Conservation (phyloP, 2,888 invertebrate genomes). For the Melolontha melolontha region DNA sequence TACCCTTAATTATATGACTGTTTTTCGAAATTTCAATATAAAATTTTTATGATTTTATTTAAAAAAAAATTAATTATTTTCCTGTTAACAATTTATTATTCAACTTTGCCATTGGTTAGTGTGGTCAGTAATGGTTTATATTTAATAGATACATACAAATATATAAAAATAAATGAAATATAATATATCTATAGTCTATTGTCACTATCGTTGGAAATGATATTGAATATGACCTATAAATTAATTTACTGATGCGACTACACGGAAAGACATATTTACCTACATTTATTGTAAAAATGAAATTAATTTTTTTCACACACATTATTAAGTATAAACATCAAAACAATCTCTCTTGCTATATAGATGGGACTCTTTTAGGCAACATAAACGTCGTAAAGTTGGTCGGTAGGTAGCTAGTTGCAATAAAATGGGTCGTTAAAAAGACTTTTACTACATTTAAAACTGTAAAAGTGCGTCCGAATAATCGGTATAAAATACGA, state of each 20-base stretch:
- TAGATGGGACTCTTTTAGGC: conserved; percentile 37
- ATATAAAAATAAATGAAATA: too few relatives aligned
- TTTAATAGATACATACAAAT: too few relatives aligned
- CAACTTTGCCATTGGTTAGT: too few relatives aligned
- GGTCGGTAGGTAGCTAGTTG: conserved; percentile 61
- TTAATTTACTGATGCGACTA: neutral
- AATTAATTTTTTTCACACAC: conserved; percentile 23
- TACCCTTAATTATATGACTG: too few relatives aligned
- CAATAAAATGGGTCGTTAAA: conserved; percentile 66
- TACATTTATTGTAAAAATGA: conserved; percentile 17
- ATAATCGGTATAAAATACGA: conserved; percentile 53
- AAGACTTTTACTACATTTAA: conserved; percentile 66
- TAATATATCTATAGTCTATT: too few relatives aligned
- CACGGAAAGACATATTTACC: conserved; percentile 1
- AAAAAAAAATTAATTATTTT: too few relatives aligned
- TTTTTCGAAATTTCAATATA: too few relatives aligned
- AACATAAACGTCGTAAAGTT: conserved; percentile 51
- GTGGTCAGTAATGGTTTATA: too few relatives aligned
- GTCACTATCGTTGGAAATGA: too few relatives aligned
- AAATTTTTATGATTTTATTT: too few relatives aligned
- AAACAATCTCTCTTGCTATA: conserved; percentile 26
- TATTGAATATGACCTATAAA: too few relatives aligned
- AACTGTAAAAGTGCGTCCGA: conserved; percentile 66
- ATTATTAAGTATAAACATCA: conserved; percentile 12
- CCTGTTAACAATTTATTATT: too few relatives aligned